A percentile compares a stretch with the other conserved stretches of the same genome.
These are phyloP conservation scores for Lacanobia oleracea DNA, from an alignment of 2,888 invertebrate genomes.

Conservation along the genomic window DNA sequence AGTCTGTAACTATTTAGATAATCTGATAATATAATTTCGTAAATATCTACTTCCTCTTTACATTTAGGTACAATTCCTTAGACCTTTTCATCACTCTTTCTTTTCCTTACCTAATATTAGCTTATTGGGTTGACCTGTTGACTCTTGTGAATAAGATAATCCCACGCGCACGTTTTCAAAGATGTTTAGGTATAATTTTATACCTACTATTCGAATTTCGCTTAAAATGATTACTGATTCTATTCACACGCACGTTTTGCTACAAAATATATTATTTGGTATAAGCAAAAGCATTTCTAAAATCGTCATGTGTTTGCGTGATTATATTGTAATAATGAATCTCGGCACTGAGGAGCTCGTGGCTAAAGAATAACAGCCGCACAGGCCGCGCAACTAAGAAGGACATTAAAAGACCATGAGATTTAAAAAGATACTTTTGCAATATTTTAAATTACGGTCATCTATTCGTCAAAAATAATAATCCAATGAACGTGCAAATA, in stretches of 20 bases:
- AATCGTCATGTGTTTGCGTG: too few relatives aligned
- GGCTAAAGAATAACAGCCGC: too few relatives aligned
- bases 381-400: too few relatives aligned
- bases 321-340: too few relatives aligned
- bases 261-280: neutral
- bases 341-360: too few relatives aligned
- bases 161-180: constrained; percentile 15
- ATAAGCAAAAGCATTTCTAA: too few relatives aligned
- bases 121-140: constrained; percentile 7
- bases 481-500: too few relatives aligned
- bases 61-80: neutral
- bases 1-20: neutral
- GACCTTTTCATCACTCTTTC: constrained; percentile 22
- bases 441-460: too few relatives aligned
- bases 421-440: too few relatives aligned
- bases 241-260: neutral
- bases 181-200: too few relatives aligned
- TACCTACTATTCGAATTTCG: neutral
- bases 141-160: constrained; percentile 27
- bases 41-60: neutral
- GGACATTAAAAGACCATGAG: too few relatives aligned
- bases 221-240: neutral
- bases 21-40: neutral
- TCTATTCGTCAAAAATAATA: too few relatives aligned
- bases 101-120: neutral